phyloP scores from a whole-genome alignment of 2,888 invertebrate species.

The Oasisia sp. region DNA sequence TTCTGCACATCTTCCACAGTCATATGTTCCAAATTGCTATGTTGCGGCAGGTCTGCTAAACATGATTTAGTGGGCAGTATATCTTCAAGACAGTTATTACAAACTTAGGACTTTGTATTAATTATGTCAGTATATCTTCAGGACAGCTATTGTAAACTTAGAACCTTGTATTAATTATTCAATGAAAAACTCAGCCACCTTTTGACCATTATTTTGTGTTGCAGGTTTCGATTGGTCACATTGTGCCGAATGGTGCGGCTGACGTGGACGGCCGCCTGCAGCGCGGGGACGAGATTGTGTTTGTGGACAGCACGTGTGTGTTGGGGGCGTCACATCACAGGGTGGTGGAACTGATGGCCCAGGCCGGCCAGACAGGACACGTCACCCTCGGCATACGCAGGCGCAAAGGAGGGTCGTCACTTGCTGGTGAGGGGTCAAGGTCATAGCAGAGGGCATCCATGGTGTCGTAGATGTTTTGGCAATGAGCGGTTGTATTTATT shows the following conservation, averaged over 20 bases:
- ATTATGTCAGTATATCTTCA: too few species aligned
- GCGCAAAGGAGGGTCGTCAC: constrained; percentile 39
- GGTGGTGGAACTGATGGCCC: neutral
- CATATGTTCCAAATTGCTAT: too few species aligned
- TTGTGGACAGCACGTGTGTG: constrained; percentile 88
- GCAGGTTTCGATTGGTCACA: constrained; percentile 92
- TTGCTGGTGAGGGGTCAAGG: neutral
- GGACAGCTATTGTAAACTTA: too few species aligned
- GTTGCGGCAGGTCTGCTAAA: too few species aligned
- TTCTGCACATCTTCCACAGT: too few species aligned
- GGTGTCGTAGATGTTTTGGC: too few species aligned
- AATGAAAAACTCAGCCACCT: too few species aligned
- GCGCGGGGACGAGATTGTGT: constrained; percentile 92
- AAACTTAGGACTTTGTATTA: too few species aligned
- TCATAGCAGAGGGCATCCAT: neutral
- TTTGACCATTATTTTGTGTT: constrained; percentile 66
- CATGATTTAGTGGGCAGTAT: too few species aligned
- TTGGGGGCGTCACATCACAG: constrained; percentile 84
- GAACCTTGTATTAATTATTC: too few species aligned
- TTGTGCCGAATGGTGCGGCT: constrained; percentile 95
- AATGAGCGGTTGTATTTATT: neutral
- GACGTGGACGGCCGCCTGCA: constrained; percentile 89
- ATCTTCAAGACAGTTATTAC: too few species aligned
- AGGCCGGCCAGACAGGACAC: constrained; percentile 74
- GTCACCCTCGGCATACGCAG: constrained; percentile 83